Base-by-base conservation (phyloP, 2,113 vertebrate genomes). In the Cryptomyrus ogoouensis region DNA sequence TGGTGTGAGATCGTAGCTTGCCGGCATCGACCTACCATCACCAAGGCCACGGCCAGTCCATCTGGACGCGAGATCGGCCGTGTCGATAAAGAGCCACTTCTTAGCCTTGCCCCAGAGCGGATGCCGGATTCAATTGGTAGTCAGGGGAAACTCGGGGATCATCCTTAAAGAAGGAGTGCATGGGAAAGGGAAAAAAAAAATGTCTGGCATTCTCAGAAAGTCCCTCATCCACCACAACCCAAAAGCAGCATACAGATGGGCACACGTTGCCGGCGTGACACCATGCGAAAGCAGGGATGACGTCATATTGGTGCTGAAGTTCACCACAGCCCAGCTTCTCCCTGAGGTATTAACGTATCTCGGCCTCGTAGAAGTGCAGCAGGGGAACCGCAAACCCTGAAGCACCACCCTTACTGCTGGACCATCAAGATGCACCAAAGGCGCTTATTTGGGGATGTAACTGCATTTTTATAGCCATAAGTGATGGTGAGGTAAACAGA, bases 41-140 rank as follows among this genome's bases (percentile, higher is more conserved):
- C 88, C 56, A 31, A 50, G 90, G 91, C 84, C 90, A 83, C 80
- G 53, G 90, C 90, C 91, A 77, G 24, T 49, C 90, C 92, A 91
- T 91, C 90, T 89, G 91, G 91, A 91, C 13, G 46, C 89, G 56
- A 58, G 93, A 56, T 50, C 4, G 86, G 91, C 91, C 27, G 39
- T 47, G 56, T 47, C 24, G 53, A 92, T 92, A 50, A 90, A 90
- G 91, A 39, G 0, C 80, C 94, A 93, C 92, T 93, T 94, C 93
- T 94, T 95, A 93, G 94, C 93, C 31, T 53, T 94, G 94, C 93
- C 93, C 95, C 95, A 95, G 95, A 94, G 93, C 91, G 95, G 94
- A 27, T 24, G 49, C 47, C 12, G 85, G 21, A 94, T 93, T 93
- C 94, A 84, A 94, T 39, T 47, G 93, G 88, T n/a, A 92, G 91